Base-by-base conservation (phyloP, 2,888 invertebrate genomes). In the Petrolisthes cinctipes region DNA sequence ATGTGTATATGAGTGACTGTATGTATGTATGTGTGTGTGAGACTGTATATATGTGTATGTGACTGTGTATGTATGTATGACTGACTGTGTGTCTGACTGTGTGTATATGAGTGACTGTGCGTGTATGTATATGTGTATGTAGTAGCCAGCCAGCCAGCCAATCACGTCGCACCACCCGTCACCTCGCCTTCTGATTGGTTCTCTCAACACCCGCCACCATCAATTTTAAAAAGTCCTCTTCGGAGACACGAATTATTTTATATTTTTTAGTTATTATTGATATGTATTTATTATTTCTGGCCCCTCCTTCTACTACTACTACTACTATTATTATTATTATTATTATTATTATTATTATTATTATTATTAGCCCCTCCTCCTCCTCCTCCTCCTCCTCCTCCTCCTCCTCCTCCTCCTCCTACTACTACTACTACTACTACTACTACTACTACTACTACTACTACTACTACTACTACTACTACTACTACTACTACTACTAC, bases 111-210 rank as follows among this genome's bases (percentile, higher is more conserved):
- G n/a, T n/a, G n/a, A n/a, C n/a, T n/a, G n/a, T n/a, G n/a, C n/a
- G n/a, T n/a, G n/a, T n/a, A n/a, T n/a, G n/a, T n/a, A n/a, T n/a
- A n/a, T n/a, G n/a, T n/a, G n/a, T n/a, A n/a, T n/a, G n/a, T n/a
- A n/a, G 82, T 56, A 71, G 66, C 82, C 53, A 51, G 37, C 76
- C 66, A 5, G 56, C 79, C 86, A 82, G 82, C 86, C 86, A 86
- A 56, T 86, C 86, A 86, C 82, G 76, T 14, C 61, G 23, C 68
- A 54, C 82, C 78, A 78, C 86, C 78, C 78, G 82, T 23, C 82
- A 80, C 54, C 82, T 14, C n/a, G 54, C 5, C 14, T 54, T 54
- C 78, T 56, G 54, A 86, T 86, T 86, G 86, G 86, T 14, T 66
- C n/a, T n/a, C n/a, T n/a, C n/a, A n/a, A n/a, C n/a, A n/a, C 56